A percentile compares a stretch with the other conserved stretches of the same genome.
These are phyloP conservation scores for Actinia tenebrosa DNA, from an alignment of 64 coral and sea anemone species.

Conservation along the genomic window DNA sequence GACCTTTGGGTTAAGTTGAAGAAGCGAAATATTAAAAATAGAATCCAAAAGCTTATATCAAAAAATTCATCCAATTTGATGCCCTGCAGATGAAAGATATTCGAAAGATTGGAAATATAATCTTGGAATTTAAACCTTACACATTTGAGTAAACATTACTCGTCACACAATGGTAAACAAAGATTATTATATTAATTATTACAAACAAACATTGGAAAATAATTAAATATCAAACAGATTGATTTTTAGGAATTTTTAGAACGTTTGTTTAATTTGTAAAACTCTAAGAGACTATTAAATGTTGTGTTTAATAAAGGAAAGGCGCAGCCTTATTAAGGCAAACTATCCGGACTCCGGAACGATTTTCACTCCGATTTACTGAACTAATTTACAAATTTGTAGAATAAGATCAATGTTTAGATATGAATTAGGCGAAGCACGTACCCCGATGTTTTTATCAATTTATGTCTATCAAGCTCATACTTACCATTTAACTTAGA, in stretches of 20 bases:
- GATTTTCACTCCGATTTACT: not conserved
- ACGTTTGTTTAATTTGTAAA: not conserved
- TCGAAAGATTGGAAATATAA: too few species aligned
- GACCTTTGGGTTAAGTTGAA: not conserved
- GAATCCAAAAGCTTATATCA: too few species aligned
- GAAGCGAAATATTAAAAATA: too few species aligned
- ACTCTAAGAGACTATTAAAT: too few species aligned
- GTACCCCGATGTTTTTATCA: not conserved
- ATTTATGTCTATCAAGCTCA: not conserved
- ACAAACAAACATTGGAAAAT: not conserved
- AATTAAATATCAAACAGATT: not conserved
- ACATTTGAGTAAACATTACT: not conserved
- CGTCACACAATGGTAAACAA: not conserved
- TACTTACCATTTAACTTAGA: conserved; percentile 9
- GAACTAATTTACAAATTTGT: not conserved
- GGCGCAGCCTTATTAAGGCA: too few species aligned
- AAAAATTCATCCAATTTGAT: not conserved
- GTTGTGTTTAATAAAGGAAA: too few species aligned
- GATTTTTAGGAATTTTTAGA: not conserved
- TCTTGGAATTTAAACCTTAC: not conserved
- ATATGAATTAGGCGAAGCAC: not conserved
- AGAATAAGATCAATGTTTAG: not conserved
- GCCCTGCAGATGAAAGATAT: not conserved
- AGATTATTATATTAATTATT: not conserved
- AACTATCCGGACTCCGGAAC: not conserved